A percentile compares a stretch with the other conserved stretches of the same genome.
phyloP scores from a whole-genome alignment of 2,797 vertebrate genomes.

The Poeciliopsis presidionis region DNA sequence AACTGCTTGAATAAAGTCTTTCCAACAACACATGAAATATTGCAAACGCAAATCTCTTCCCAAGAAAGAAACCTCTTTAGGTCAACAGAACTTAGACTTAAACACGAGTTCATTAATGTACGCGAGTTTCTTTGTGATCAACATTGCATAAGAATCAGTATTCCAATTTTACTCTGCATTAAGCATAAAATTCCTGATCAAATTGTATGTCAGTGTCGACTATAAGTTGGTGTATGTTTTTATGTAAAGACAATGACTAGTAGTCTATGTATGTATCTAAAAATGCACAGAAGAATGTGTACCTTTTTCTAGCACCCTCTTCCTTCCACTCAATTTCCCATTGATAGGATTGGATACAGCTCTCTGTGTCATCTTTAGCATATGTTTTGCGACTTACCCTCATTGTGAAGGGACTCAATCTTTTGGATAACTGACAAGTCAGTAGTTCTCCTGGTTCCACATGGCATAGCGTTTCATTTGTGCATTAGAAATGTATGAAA shows the following conservation, averaged over 20 bases:
- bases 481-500: neutral
- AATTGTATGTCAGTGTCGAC: neutral
- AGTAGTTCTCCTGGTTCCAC: neutral
- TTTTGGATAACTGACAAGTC: neutral
- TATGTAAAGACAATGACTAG: neutral
- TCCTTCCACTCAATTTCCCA: neutral
- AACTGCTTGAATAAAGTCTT: slow-evolving; percentile 77
- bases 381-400: neutral
- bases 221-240: neutral
- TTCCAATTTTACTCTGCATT: neutral
- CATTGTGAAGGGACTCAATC: neutral
- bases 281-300: neutral
- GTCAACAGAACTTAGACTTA: neutral
- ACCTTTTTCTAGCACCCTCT: neutral
- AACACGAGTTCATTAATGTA: neutral
- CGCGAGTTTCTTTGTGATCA: slow-evolving; percentile 7
- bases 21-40: slow-evolving; percentile 70
- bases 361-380: neutral
- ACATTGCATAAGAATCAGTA: neutral
- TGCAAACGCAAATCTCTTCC: slow-evolving; percentile 41
- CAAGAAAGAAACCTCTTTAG: neutral
- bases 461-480: neutral
- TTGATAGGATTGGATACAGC: neutral
- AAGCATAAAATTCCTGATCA: neutral
- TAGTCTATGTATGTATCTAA: neutral